phyloP scores from a whole-genome alignment of 2,888 invertebrate species.

The Pachycephus smyrnensis region DNA sequence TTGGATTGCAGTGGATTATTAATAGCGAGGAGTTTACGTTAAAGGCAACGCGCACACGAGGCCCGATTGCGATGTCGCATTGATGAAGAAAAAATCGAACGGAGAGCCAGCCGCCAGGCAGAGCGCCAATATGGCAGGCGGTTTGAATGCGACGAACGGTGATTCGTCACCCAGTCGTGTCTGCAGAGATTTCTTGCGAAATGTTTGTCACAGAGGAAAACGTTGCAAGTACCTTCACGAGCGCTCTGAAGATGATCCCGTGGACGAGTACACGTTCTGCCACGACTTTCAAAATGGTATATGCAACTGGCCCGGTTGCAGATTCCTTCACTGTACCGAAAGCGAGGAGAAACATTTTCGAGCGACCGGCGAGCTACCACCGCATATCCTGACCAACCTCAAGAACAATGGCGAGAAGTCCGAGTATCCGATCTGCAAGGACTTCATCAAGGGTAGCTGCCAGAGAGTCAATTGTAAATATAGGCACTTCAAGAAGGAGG shows the following conservation, averaged over 20 bases:
- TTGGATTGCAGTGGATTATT: not conserved
- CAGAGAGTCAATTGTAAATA: slow-evolving; percentile 62
- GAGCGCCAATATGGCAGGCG: slow-evolving; percentile 43
- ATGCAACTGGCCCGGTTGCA: slow-evolving; percentile 80
- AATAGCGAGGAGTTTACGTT: not conserved
- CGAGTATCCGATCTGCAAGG: slow-evolving; percentile 68
- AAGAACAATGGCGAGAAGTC: slow-evolving; percentile 60
- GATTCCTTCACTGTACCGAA: slow-evolving; percentile 81
- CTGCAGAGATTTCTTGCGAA: slow-evolving; percentile 73
- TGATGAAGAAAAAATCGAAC: slow-evolving; percentile 48
- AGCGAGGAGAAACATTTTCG: slow-evolving; percentile 83
- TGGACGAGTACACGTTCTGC: slow-evolving; percentile 70
- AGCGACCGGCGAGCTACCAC: slow-evolving; percentile 78
- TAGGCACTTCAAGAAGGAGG: slow-evolving; percentile 55
- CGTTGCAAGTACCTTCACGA: slow-evolving; percentile 71
- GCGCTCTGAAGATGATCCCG: slow-evolving; percentile 60
- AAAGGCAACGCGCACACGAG: not conserved
- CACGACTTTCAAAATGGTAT: slow-evolving; percentile 81
- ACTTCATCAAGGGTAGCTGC: slow-evolving; percentile 69
- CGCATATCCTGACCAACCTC: slow-evolving; percentile 64
- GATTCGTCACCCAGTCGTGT: slow-evolving; percentile 58
- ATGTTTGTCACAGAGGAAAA: slow-evolving; percentile 71
- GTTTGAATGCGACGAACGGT: slow-evolving; percentile 25
- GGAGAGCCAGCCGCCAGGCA: slow-evolving; percentile 9
- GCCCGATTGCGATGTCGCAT: slow-evolving; percentile 27